Base-by-base conservation (phyloP, 1,140 invertebrate genomes). In the Mesaphorura yosii region DNA sequence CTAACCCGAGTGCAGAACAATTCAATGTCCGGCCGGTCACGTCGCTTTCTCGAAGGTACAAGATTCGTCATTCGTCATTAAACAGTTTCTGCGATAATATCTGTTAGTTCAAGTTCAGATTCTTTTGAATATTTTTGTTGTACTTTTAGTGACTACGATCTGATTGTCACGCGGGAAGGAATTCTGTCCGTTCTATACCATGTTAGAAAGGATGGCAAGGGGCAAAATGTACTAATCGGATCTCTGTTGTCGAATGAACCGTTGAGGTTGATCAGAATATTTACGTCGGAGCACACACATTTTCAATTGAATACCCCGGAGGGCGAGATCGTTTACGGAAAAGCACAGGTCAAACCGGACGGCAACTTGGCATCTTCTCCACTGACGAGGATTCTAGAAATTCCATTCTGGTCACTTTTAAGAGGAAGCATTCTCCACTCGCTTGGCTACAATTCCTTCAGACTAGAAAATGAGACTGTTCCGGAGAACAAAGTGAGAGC, bases 311-410 rank as follows among this genome's bases (percentile, higher is more conserved):
- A 20, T 5, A 48, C 55, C 6, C 44, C 54, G 19, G 59, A 61
- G 22, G 52, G 51, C 17, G 51, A 61, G 44, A 55, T 61, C 14
- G n/a, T 52, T 1, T 61, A 57, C n/a, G 59, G 59, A 34, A 42
- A 42, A 15, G 28, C 28, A 23, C 12, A 29, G 25, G 14, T 31
- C 22, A 40, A 38, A 37, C 3, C 2, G 20, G 44, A 46, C 6
- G 28, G 7, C 6, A 22, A 27, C 19, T 10, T 48, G 3, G 26
- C 17, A 28, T 10, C 3, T 19, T n/a, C 26, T 17, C 23, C 44
- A 17, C 10, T 28, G 3, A 31, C 39, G 2, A 3, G 28, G 2
- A 41, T 49, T 3, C 38, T 55, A 14, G 22, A 37, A 12, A 34
- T 29, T 2, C 27, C 53, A 15, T 55, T 48, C 26, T 40, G 23